These are phyloP conservation scores for Drosophila nigritarsus DNA, from an alignment of 2,888 invertebrate genomes.

Conservation along the genomic window DNA sequence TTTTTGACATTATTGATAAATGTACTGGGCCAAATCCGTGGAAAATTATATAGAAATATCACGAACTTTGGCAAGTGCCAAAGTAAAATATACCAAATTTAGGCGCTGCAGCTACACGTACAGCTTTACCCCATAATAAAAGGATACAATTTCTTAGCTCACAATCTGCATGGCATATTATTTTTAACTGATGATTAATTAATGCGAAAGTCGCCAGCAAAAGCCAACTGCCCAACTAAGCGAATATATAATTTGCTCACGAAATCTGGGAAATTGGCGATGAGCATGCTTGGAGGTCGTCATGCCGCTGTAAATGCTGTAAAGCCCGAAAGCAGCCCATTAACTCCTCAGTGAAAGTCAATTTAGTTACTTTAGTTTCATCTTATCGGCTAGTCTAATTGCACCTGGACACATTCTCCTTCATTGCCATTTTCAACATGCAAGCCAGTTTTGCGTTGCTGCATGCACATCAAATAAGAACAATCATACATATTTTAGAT, in stretches of 20 bases:
- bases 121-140: slow-evolving; percentile 51
- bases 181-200: slow-evolving; percentile 77
- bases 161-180: slow-evolving; percentile 61
- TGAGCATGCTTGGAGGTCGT: slow-evolving; percentile 70
- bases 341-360: slow-evolving; percentile 60
- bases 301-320: slow-evolving; percentile 37
- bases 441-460: slow-evolving; percentile 54
- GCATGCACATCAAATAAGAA: slow-evolving; percentile 6
- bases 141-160: slow-evolving; percentile 53
- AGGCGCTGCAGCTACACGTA: slow-evolving; percentile 24
- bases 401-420: slow-evolving; percentile 39
- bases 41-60: slow-evolving; percentile 69
- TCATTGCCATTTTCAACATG: slow-evolving; percentile 36
- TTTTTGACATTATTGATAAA: slow-evolving; percentile 74
- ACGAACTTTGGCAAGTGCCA: slow-evolving; percentile 49
- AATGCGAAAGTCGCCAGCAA: slow-evolving; percentile 47
- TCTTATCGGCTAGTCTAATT: slow-evolving; percentile 70
- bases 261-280: slow-evolving; percentile 49
- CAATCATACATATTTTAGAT: slow-evolving; percentile 4
- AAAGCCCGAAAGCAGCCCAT: slow-evolving; percentile 37
- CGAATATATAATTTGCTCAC: slow-evolving; percentile 64
- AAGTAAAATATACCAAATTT: not conserved
- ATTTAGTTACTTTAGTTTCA: slow-evolving; percentile 69
- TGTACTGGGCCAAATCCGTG: slow-evolving; percentile 50
- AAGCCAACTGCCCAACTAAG: slow-evolving; percentile 33